phyloP scores from a whole-genome alignment of 2,113 vertebrate species.

The Callaeas wilsoni region DNA sequence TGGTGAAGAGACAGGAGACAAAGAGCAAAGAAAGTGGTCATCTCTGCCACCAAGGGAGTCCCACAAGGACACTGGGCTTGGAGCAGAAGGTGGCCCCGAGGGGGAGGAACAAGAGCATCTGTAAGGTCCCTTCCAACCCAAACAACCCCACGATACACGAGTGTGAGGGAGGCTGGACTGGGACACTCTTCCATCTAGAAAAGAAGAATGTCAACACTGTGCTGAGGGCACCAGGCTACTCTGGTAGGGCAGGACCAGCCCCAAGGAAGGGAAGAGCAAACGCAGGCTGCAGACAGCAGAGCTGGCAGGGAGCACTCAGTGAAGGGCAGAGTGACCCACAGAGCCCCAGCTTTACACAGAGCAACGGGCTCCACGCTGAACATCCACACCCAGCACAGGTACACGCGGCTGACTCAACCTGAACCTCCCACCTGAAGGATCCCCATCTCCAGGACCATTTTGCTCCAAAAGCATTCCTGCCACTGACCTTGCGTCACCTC shows the following conservation, averaged over 20 bases:
- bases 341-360: background rate
- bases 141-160: fast-evolving
- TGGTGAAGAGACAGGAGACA: background rate
- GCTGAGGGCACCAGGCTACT: background rate
- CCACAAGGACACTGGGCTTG: background rate
- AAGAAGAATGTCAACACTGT: background rate
- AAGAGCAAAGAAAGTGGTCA: background rate
- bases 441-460: background rate
- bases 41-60: background rate
- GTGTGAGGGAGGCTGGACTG: background rate
- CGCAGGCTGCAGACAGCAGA: background rate
- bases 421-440: background rate
- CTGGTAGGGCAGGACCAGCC: background rate
- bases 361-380: background rate
- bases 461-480: background rate
- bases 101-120: background rate
- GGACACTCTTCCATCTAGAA: background rate
- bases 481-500: background rate
- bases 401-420: background rate
- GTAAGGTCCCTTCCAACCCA: background rate
- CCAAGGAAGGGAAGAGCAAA: fast-evolving
- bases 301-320: background rate
- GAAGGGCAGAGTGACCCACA: background rate
- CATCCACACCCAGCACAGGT: background rate
- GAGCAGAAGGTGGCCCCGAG: background rate